These are phyloP conservation scores for Caerostris extrusa DNA, from an alignment of 1,140 invertebrate species.

Conservation along the genomic window DNA sequence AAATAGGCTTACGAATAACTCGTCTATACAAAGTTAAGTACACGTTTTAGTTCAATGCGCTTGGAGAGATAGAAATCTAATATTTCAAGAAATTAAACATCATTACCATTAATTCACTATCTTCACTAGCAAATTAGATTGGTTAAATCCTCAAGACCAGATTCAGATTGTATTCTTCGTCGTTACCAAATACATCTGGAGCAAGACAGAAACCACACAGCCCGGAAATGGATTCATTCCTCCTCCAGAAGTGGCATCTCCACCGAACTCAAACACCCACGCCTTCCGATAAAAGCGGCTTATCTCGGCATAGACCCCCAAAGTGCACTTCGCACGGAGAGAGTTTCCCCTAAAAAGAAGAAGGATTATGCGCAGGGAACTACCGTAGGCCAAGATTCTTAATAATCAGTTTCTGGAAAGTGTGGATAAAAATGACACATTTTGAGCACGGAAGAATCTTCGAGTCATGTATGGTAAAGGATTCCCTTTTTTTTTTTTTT, in stretches of 20 bases:
- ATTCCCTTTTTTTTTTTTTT: background rate
- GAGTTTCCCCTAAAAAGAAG: background rate
- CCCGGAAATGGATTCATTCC: background rate
- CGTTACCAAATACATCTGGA: background rate
- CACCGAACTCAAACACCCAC: background rate
- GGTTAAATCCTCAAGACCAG: no score
- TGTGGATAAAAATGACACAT: background rate
- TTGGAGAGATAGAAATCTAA: no score
- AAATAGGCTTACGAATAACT: no score
- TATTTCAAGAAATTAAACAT: no score
- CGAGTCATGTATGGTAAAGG: background rate
- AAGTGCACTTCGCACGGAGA: background rate
- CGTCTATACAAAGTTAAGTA: no score
- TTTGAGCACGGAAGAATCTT: background rate
- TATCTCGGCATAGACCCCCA: background rate
- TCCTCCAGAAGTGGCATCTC: background rate
- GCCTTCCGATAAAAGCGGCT: background rate
- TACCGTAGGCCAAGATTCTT: background rate
- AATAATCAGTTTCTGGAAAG: background rate
- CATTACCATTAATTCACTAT: no score
- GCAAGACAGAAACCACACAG: background rate
- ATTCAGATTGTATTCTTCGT: background rate
- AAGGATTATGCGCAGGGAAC: constrained; percentile 2
- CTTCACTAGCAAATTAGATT: no score
- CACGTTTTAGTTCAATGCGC: no score